Conservation (phyloP, 2,888 invertebrate genomes). For the Erebia ligea region DNA sequence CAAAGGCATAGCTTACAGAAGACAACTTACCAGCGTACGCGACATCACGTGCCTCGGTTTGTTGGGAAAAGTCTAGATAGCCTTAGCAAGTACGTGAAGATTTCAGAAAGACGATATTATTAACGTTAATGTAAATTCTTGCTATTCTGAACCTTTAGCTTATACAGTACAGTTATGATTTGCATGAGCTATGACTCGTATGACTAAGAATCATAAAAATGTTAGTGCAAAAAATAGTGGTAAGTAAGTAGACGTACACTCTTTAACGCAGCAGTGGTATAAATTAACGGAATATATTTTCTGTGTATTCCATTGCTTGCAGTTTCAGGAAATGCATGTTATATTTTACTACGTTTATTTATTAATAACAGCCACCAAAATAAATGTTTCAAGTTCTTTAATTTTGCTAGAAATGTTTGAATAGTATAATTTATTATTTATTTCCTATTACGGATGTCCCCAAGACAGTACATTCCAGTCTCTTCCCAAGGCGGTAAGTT, state of each 20-base stretch:
- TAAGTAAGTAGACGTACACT: neutral
- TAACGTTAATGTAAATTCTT: slow-evolving; percentile 2
- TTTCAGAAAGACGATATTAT: slow-evolving; percentile 23
- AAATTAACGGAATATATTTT: neutral
- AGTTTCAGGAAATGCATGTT: too few relatives aligned
- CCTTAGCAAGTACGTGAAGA: slow-evolving; percentile 51
- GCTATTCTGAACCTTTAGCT: neutral
- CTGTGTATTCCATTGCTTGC: neutral
- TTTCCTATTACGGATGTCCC: neutral
- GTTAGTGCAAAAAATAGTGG: neutral
- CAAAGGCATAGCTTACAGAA: slow-evolving; percentile 22
- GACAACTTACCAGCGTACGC: slow-evolving; percentile 34
- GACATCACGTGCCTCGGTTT: slow-evolving; percentile 49
- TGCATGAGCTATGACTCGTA: neutral
- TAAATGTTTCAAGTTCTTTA: neutral
- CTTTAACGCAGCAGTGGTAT: neutral
- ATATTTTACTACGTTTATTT: too few relatives aligned
- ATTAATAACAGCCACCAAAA: neutral
- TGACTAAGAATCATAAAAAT: neutral
- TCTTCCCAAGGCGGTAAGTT: neutral
- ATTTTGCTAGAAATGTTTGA: neutral
- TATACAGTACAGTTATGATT: neutral
- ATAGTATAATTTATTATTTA: neutral
- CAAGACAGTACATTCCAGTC: neutral
- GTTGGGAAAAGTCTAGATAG: slow-evolving; percentile 49